These are phyloP conservation scores for Distichodus sexfasciatus DNA, from an alignment of 2,797 vertebrate species.

Conservation along the genomic window DNA sequence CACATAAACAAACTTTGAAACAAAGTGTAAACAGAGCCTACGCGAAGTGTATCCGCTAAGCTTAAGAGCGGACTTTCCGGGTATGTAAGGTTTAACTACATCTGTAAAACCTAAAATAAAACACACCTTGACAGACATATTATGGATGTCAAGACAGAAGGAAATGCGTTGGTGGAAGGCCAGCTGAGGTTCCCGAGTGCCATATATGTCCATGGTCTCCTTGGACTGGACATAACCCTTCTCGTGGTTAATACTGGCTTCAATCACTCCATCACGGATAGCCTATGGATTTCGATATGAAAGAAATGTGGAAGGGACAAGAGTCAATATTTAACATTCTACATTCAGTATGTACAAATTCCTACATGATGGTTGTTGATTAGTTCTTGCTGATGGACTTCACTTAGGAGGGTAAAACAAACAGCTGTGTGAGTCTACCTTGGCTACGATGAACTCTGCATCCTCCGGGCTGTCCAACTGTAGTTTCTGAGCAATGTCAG, in stretches of 20 bases:
- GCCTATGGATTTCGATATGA: slow-evolving; percentile 69
- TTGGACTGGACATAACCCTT: slow-evolving; percentile 97
- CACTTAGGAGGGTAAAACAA: too few species aligned
- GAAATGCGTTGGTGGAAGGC: slow-evolving; percentile 98
- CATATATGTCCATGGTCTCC: slow-evolving; percentile 96
- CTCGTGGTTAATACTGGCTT: slow-evolving; percentile 98
- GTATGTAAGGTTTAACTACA: too few species aligned
- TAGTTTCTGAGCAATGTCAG: slow-evolving; percentile 93
- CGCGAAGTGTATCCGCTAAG: background rate
- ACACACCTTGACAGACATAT: slow-evolving; percentile 97
- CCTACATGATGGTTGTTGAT: too few species aligned
- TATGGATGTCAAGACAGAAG: slow-evolving; percentile 98
- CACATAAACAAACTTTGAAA: too few species aligned
- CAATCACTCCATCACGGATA: slow-evolving; percentile 94
- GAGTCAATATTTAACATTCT: too few species aligned
- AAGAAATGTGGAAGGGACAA: background rate
- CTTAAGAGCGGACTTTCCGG: too few species aligned
- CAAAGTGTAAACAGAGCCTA: slow-evolving; percentile 7
- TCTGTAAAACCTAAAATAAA: too few species aligned
- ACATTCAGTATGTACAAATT: too few species aligned
- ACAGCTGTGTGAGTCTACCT: too few species aligned
- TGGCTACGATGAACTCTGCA: slow-evolving; percentile 96
- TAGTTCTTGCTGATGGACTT: too few species aligned
- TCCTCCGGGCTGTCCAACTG: slow-evolving; percentile 96
- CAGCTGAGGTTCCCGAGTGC: slow-evolving; percentile 93